Conservation (phyloP, 2,888 invertebrate genomes). For the Lingula anatina region DNA sequence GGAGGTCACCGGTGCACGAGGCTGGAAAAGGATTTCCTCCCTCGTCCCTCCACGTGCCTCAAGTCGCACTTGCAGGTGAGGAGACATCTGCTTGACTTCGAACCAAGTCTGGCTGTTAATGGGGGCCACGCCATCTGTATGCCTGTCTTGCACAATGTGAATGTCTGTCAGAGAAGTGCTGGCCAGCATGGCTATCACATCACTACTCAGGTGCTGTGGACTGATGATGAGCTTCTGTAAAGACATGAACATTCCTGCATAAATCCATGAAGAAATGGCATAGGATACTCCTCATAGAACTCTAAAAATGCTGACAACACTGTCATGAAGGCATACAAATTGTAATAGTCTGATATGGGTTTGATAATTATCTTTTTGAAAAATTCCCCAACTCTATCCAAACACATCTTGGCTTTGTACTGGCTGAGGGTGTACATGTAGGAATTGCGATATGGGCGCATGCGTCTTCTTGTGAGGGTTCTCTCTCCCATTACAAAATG, state of each 20-base stretch:
- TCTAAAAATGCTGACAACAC: slow-evolving; percentile 72
- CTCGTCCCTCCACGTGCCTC: slow-evolving; percentile 58
- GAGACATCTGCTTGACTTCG: slow-evolving; percentile 59
- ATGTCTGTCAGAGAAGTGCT: slow-evolving; percentile 62
- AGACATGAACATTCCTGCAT: too few species aligned
- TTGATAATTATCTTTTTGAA: slow-evolving; percentile 66
- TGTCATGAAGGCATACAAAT: slow-evolving; percentile 78
- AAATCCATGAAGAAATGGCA: too few species aligned
- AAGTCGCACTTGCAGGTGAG: slow-evolving; percentile 64
- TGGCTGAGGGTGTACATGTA: slow-evolving; percentile 76
- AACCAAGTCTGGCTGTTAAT: slow-evolving; percentile 54
- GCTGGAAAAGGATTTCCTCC: slow-evolving; percentile 61
- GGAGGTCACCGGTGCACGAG: slow-evolving; percentile 65
- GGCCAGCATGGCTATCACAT: slow-evolving; percentile 65
- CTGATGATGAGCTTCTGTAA: slow-evolving; percentile 56
- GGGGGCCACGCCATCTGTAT: slow-evolving; percentile 35
- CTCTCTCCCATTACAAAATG: slow-evolving; percentile 68
- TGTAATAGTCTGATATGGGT: slow-evolving; percentile 73
- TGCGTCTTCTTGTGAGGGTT: slow-evolving; percentile 69
- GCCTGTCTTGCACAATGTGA: slow-evolving; percentile 67
- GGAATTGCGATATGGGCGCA: slow-evolving; percentile 68
- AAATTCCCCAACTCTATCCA: slow-evolving; percentile 64
- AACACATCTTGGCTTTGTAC: slow-evolving; percentile 66
- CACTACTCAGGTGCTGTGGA: slow-evolving; percentile 68
- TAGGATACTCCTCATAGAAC: slow-evolving; percentile 37